Conservation (phyloP, 92 coral and sea anemone species). For the Heteractis magnifica region DNA sequence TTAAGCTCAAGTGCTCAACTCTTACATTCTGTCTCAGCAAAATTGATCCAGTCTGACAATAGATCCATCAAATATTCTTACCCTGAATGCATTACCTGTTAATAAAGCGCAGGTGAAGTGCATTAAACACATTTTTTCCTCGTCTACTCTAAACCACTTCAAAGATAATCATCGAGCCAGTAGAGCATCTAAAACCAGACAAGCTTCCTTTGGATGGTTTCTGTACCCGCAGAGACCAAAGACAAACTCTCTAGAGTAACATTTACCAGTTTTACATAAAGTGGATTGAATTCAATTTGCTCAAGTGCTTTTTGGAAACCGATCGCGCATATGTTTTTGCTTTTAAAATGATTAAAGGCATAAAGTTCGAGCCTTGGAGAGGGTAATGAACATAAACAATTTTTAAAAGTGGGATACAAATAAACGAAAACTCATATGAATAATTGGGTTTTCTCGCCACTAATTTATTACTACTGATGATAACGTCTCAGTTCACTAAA, state of each 20-base stretch:
- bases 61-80: background rate
- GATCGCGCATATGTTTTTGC: background rate
- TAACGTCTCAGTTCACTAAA: no score
- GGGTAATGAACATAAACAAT: background rate
- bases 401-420: background rate
- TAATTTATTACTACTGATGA: no score
- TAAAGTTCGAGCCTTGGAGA: background rate
- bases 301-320: background rate
- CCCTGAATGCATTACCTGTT: background rate
- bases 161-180: background rate
- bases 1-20: no score
- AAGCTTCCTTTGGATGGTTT: background rate
- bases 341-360: background rate
- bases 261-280: background rate
- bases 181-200: background rate
- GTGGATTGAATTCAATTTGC: background rate
- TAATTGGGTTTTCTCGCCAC: background rate
- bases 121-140: background rate
- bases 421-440: background rate
- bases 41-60: background rate
- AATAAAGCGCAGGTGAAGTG: background rate
- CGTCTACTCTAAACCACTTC: background rate
- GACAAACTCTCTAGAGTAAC: background rate
- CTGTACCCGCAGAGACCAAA: background rate
- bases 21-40: no score